Conservation (phyloP, 1,140 invertebrate genomes). For the Dendrolimus kikuchii region DNA sequence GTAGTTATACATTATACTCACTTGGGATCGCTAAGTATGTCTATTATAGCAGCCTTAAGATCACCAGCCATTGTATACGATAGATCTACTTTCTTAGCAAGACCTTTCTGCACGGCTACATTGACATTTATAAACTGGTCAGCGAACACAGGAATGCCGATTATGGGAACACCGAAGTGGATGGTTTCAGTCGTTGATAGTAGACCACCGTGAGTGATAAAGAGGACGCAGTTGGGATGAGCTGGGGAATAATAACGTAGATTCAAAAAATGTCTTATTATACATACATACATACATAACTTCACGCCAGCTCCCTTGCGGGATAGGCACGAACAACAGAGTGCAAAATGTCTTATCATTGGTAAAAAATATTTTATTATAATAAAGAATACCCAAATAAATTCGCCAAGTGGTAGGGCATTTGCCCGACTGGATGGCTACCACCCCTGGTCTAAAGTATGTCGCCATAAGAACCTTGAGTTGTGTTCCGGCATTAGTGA, state of each 20-base stretch:
- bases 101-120: constrained; percentile 17
- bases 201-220: constrained; percentile 79
- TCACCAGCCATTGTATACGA: constrained; percentile 13
- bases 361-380: no score
- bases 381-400: no score
- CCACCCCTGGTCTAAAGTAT: no score
- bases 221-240: constrained; percentile 74
- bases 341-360: no score
- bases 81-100: constrained; percentile 19
- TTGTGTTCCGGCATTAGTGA: no score
- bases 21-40: constrained; percentile 19
- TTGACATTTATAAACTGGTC: constrained; percentile 72
- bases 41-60: constrained; percentile 18
- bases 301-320: no score
- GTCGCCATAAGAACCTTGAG: no score
- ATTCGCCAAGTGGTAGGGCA: no score
- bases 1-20: constrained; percentile 4
- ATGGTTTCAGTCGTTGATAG: constrained; percentile 77
- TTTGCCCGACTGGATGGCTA: no score
- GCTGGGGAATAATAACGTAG: constrained; percentile 64
- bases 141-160: constrained; percentile 77
- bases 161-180: constrained; percentile 75
- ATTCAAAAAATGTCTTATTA: neutral
- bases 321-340: no score
- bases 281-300: no score